Conservation (phyloP, 2,888 invertebrate genomes). For the Acanthopleura granulata region DNA sequence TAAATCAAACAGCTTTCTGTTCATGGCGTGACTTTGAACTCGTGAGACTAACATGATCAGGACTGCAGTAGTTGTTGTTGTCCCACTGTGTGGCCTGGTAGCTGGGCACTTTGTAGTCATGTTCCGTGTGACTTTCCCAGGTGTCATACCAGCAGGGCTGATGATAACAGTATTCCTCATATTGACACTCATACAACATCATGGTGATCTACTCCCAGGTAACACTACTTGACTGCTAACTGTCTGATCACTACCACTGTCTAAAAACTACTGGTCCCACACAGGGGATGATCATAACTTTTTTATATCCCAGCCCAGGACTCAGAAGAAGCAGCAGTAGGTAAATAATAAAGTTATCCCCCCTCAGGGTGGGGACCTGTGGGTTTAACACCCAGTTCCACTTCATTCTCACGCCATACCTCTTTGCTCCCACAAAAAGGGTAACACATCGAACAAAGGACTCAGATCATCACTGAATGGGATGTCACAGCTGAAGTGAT, state of each 20-base stretch:
- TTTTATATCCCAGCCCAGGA: neutral
- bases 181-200: slow-evolving; percentile 14
- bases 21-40: too few species aligned
- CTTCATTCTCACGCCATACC: too few species aligned
- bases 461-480: too few species aligned
- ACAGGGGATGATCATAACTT: neutral
- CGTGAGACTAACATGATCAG: too few species aligned
- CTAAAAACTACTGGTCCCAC: too few species aligned
- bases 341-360: neutral
- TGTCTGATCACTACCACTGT: too few species aligned
- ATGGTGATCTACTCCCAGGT: neutral
- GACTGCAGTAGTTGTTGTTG: neutral
- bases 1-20: too few species aligned
- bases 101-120: neutral
- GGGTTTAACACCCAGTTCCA: too few species aligned
- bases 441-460: too few species aligned
- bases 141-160: neutral
- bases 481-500: too few species aligned
- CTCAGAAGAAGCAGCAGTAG: neutral
- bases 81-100: neutral
- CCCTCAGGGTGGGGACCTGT: neutral
- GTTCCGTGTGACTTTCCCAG: neutral
- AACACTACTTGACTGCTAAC: too few species aligned
- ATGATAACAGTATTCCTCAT: neutral
- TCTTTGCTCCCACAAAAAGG: too few species aligned